These are phyloP conservation scores for Hydrozoanthus gracilis DNA, from an alignment of 92 coral and sea anemone genomes.

Conservation along the genomic window DNA sequence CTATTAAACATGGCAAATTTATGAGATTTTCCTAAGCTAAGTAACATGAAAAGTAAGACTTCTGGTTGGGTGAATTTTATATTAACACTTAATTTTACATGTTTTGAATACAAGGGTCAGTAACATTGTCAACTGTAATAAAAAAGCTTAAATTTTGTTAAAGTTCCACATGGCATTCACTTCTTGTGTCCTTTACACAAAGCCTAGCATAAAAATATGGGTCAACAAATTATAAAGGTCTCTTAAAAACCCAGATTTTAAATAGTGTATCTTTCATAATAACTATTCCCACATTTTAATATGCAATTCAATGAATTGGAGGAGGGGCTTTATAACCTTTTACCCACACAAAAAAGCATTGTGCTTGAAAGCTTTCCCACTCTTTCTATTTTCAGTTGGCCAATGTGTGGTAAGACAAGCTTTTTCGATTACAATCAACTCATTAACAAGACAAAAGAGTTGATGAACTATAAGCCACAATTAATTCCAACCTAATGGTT, in stretches of 20 bases:
- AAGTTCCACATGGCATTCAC: no score
- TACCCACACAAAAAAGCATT: background rate
- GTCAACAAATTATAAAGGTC: background rate
- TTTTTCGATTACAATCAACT: background rate
- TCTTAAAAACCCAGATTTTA: background rate
- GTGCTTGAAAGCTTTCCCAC: background rate
- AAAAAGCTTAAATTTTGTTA: no score
- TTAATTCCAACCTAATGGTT: background rate
- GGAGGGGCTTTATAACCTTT: background rate
- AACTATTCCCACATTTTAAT: background rate
- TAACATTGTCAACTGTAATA: no score
- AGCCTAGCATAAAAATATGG: no score
- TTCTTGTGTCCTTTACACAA: no score
- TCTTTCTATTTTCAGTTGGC: background rate
- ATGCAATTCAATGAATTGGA: constrained; percentile 6
- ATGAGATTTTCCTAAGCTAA: no score
- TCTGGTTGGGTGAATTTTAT: no score
- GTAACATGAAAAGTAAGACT: no score
- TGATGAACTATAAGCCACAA: constrained; percentile 14
- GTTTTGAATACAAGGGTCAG: no score
- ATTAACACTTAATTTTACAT: no score
- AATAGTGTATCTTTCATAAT: background rate
- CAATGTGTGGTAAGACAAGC: background rate
- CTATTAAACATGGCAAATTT: no score
- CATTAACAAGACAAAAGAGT: constrained; percentile 11